These are phyloP conservation scores for Apotomis capreana DNA, from an alignment of 2,888 invertebrate genomes.

Conservation along the genomic window DNA sequence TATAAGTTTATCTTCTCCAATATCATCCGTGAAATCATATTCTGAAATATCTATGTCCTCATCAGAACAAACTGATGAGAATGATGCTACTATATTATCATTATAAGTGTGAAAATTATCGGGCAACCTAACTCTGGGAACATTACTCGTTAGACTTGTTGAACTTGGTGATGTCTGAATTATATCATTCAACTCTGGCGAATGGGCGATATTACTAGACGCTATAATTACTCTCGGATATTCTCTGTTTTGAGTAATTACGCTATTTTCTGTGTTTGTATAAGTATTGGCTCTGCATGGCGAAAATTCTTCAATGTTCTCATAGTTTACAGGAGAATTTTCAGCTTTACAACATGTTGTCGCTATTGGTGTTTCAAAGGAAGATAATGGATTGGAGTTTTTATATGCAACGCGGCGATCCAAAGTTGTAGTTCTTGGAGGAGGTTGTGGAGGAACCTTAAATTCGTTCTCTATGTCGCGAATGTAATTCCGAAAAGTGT, in stretches of 20 bases:
- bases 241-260: slow-evolving; percentile 58
- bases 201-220: slow-evolving; percentile 71
- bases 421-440: slow-evolving; percentile 88
- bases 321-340: slow-evolving; percentile 60
- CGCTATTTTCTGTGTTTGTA: slow-evolving; percentile 50
- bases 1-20: slow-evolving; percentile 73
- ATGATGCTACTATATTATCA: slow-evolving; percentile 66
- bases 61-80: slow-evolving; percentile 72
- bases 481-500: slow-evolving; percentile 67
- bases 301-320: slow-evolving; percentile 69
- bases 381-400: slow-evolving; percentile 71
- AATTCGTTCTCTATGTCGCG: slow-evolving; percentile 63
- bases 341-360: slow-evolving; percentile 58
- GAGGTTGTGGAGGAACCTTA: slow-evolving; percentile 87
- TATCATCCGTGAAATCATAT: slow-evolving; percentile 63
- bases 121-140: slow-evolving; percentile 79
- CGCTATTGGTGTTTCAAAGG: slow-evolving; percentile 62
- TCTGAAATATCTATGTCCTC: slow-evolving; percentile 65
- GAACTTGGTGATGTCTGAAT: slow-evolving; percentile 83
- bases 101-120: slow-evolving; percentile 72
- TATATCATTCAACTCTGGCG: slow-evolving; percentile 83
- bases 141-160: slow-evolving; percentile 64
- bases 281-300: slow-evolving; percentile 52
- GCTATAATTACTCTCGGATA: slow-evolving; percentile 81
- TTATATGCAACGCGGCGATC: slow-evolving; percentile 82